A percentile compares a stretch with the other conserved stretches of the same genome.
These are phyloP conservation scores for Dichetophora obliterata DNA, from an alignment of 2,888 invertebrate genomes.

Conservation along the genomic window DNA sequence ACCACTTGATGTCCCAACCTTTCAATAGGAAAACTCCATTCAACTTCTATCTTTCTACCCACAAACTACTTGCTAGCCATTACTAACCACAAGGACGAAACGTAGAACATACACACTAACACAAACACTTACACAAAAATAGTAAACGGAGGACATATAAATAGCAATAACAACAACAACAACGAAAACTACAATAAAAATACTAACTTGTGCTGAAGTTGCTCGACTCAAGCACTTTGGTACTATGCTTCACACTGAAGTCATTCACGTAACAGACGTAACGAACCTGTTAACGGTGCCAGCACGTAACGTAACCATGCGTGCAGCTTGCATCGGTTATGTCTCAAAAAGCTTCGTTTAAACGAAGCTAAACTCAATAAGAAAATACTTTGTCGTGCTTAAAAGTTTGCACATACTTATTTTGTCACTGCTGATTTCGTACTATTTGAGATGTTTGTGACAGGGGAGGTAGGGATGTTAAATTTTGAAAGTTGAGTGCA, in stretches of 20 bases:
- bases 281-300: conserved; percentile 1
- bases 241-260: background rate
- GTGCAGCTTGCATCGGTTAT: too few species aligned
- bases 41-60: conserved; percentile 33
- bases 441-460: too few species aligned
- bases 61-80: conserved; percentile 18
- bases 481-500: too few species aligned
- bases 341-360: too few species aligned
- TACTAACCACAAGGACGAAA: conserved; percentile 44
- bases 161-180: too few species aligned
- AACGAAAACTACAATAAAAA: background rate
- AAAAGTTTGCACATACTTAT: too few species aligned
- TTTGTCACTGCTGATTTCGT: too few species aligned
- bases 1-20: background rate
- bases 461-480: too few species aligned
- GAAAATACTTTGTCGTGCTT: too few species aligned
- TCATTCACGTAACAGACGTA: background rate
- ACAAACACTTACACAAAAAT: background rate
- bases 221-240: background rate
- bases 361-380: too few species aligned
- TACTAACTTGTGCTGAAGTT: background rate
- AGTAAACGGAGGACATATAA: background rate
- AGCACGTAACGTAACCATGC: background rate
- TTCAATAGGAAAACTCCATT: conserved; percentile 50
- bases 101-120: background rate